Percentiles rank a stretch among this genome's conserved stretches.
Conservation (phyloP, 2,113 vertebrate genomes). For the Pseudorasbora parva region DNA sequence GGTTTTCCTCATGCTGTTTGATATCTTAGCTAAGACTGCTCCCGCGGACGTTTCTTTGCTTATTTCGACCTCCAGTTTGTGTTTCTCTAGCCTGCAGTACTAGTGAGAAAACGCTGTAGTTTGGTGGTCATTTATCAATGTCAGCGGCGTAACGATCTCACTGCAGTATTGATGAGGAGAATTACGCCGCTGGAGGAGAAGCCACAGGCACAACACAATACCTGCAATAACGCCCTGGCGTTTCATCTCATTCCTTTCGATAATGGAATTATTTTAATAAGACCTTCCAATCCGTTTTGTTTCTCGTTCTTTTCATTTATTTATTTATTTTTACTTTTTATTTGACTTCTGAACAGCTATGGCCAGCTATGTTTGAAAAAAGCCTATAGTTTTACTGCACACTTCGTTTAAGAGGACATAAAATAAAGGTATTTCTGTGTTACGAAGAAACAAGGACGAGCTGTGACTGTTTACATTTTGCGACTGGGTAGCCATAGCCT, state of each 20-base stretch:
- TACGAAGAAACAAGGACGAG: neutral
- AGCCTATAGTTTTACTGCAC: neutral
- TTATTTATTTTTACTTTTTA: neutral
- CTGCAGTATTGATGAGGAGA: slow-evolving; percentile 55
- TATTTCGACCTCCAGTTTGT: slow-evolving; percentile 28
- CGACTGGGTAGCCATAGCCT: neutral
- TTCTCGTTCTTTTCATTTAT: neutral
- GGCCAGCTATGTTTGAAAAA: neutral
- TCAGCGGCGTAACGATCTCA: slow-evolving; percentile 57
- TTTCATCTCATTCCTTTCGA: slow-evolving; percentile 22
- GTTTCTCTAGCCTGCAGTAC: slow-evolving; percentile 40
- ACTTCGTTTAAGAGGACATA: neutral
- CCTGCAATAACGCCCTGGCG: slow-evolving; percentile 48
- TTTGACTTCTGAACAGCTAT: neutral
- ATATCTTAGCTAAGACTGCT: slow-evolving; percentile 16
- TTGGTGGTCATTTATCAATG: slow-evolving; percentile 64
- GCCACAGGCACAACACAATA: slow-evolving; percentile 41
- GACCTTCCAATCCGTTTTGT: neutral
- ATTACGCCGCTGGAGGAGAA: slow-evolving; percentile 51
- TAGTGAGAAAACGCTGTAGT: slow-evolving; percentile 40
- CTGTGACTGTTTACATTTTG: neutral
- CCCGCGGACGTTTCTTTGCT: neutral
- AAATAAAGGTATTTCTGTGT: neutral
- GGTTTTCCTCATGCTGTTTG: slow-evolving; percentile 26
- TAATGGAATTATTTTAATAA: slow-evolving; percentile 41